A percentile compares a stretch with the other conserved stretches of the same genome.
Conservation (phyloP, 2,113 vertebrate genomes). For the Leptobrachium leishanense region DNA sequence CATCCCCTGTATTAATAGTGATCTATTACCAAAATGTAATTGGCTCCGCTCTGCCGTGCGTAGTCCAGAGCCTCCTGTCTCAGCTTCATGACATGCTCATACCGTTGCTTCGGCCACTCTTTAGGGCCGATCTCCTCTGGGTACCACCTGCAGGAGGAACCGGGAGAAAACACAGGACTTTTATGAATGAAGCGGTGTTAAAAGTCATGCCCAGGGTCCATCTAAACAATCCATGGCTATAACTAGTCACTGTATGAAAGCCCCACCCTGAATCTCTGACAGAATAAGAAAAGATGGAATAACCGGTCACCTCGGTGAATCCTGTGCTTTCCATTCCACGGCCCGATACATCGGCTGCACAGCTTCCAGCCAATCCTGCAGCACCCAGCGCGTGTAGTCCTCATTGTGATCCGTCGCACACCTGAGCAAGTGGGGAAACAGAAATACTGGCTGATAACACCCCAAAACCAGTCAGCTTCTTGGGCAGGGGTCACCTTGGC, state of each 20-base stretch:
- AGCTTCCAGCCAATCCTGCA: slow-evolving; percentile 83
- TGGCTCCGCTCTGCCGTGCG: slow-evolving; percentile 77
- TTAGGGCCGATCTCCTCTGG: slow-evolving; percentile 87
- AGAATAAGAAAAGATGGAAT: not conserved
- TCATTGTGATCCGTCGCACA: slow-evolving; percentile 89
- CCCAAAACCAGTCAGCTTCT: no score
- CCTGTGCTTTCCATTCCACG: slow-evolving; percentile 79
- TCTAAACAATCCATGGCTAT: no score
- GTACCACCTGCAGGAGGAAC: slow-evolving; percentile 71
- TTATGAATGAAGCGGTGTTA: no score
- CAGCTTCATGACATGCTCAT: slow-evolving; percentile 90
- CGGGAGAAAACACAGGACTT: no score
- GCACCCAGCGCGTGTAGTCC: slow-evolving; percentile 82
- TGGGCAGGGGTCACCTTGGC: no score
- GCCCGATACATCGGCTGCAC: slow-evolving; percentile 80
- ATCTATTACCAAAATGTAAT: slow-evolving; percentile 87
- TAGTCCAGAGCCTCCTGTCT: slow-evolving; percentile 89
- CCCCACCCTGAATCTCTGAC: no score
- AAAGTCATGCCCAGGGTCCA: no score
- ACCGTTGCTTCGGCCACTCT: slow-evolving; percentile 87
- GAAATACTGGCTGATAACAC: no score
- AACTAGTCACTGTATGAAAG: no score
- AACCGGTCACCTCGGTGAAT: slow-evolving; percentile 73
- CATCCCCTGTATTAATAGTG: not conserved
- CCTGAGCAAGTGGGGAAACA: no score